Evolutionary conservation across 2,113 vertebrate species (phyloP).

Genomic region (Pseudolaguvia tuberculata): DNA sequence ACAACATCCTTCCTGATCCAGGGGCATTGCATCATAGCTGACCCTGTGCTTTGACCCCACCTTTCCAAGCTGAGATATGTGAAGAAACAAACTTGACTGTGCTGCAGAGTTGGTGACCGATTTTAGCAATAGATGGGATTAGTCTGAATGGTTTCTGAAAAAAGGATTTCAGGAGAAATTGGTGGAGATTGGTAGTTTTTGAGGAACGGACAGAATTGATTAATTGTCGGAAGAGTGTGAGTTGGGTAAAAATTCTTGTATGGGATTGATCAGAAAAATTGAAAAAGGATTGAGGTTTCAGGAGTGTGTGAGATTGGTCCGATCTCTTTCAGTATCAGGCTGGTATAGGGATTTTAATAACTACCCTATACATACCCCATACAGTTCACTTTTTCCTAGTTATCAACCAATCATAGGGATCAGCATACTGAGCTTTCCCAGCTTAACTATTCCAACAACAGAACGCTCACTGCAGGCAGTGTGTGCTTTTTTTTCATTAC

Average conservation of each 20-base stretch:
- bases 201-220: too few relatives aligned
- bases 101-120: too few relatives aligned
- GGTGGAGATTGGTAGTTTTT: too few relatives aligned
- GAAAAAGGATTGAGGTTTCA: too few relatives aligned
- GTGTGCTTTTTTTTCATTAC: neutral
- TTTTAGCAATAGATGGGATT: neutral
- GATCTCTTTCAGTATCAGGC: neutral
- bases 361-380: neutral
- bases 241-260: neutral
- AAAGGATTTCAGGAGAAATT: neutral
- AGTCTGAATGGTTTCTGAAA: neutral
- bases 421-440: neutral
- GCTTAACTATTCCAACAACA: neutral
- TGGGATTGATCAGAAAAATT: too few relatives aligned
- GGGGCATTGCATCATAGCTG: too few relatives aligned
- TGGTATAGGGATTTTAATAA: neutral
- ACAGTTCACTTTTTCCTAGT: neutral
- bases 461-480: constrained; percentile 22
- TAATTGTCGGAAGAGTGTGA: too few relatives aligned
- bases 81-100: too few relatives aligned
- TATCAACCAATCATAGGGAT: neutral
- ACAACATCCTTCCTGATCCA: too few relatives aligned
- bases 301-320: too few relatives aligned
- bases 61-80: too few relatives aligned
- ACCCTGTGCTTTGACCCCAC: too few relatives aligned